phyloP scores from a whole-genome alignment of 2,113 vertebrate genomes.

The Casuarius casuarius region DNA sequence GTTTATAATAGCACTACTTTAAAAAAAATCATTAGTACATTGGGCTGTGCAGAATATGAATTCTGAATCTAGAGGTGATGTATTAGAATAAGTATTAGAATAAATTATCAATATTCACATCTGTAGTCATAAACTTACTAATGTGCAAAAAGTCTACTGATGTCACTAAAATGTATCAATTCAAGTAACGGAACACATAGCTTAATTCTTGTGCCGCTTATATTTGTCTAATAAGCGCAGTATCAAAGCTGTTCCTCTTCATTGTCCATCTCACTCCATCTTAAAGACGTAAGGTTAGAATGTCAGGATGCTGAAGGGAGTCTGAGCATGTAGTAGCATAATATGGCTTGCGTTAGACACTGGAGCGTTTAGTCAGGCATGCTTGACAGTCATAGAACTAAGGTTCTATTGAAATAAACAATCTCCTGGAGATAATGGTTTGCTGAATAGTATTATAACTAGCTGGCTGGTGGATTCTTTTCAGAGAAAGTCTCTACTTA shows the following conservation, averaged over 20 bases:
- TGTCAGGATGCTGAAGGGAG: background rate
- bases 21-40: background rate
- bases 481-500: background rate
- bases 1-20: background rate
- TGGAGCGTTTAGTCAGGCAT: background rate
- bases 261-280: background rate
- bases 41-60: background rate
- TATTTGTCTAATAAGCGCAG: background rate
- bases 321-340: background rate
- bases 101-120: background rate
- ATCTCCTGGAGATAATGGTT: constrained; percentile 21
- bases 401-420: constrained; percentile 10
- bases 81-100: background rate
- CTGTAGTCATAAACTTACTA: background rate
- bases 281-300: background rate
- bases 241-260: background rate
- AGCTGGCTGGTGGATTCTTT: constrained; percentile 16
- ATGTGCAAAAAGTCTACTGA: background rate
- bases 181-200: background rate
- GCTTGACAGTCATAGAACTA: background rate
- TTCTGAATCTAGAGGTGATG: background rate
- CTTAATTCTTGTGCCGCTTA: background rate
- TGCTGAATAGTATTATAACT: background rate
- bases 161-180: background rate
- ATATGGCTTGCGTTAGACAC: background rate